Percentiles rank a stretch among this genome's conserved stretches.
phyloP scores from a whole-genome alignment of 2,888 invertebrate species.

The Lysandra bellargus region DNA sequence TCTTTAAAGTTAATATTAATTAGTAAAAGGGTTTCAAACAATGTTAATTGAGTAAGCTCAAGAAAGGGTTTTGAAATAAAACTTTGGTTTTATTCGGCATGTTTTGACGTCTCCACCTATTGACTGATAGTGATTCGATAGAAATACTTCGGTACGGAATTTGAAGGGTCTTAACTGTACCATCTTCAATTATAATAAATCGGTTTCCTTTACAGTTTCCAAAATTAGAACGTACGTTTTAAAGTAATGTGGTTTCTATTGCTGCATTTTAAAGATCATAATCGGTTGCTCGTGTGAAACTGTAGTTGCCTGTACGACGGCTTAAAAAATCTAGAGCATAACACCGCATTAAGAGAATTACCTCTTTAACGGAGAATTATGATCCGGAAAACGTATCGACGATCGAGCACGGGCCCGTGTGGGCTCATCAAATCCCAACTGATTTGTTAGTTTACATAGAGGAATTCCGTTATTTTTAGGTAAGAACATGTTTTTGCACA shows the following conservation, averaged over 20 bases:
- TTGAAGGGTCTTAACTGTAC: conserved; percentile 11
- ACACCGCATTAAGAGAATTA: conserved; percentile 49
- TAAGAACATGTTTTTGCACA: not conserved
- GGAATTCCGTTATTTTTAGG: conserved; percentile 28
- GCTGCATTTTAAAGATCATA: not conserved
- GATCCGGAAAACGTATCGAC: conserved; percentile 65
- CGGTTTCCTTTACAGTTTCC: conserved; percentile 8
- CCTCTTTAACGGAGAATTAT: conserved; percentile 56
- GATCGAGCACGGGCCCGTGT: conserved; percentile 48
- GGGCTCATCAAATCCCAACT: conserved; percentile 35
- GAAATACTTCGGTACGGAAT: not conserved
- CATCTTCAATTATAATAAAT: conserved; percentile 22
- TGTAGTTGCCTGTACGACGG: not conserved
- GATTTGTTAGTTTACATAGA: conserved; percentile 27
- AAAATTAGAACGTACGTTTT: not conserved
- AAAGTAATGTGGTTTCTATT: conserved; percentile 7
- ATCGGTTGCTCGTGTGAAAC: not conserved
- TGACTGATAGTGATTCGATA: conserved; percentile 16
- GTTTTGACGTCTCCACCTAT: conserved; percentile 17
- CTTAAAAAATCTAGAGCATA: conserved; percentile 48
- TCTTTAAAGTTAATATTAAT: not conserved
- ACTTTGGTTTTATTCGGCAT: not conserved
- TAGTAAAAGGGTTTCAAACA: not conserved
- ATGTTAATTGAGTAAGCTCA: conserved; percentile 9
- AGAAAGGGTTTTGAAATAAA: conserved; percentile 24